These are phyloP conservation scores for Daboia siamensis DNA, from an alignment of 2,113 vertebrate species.

Conservation along the genomic window DNA sequence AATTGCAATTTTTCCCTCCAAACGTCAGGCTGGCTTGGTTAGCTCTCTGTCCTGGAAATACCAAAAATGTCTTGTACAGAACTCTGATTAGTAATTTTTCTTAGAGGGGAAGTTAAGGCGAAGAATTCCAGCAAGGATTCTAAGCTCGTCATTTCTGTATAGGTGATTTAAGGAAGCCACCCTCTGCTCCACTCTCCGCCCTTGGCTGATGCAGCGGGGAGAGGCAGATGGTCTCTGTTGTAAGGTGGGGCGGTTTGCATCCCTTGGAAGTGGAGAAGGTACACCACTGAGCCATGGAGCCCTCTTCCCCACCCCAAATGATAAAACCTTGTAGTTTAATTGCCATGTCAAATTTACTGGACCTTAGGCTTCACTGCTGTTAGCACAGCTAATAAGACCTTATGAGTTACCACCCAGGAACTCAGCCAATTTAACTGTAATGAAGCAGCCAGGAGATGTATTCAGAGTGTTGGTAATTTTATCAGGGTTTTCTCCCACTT, in stretches of 20 bases:
- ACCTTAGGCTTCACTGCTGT: neutral
- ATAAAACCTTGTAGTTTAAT: constrained; percentile 1
- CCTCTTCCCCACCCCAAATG: neutral
- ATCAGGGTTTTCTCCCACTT: neutral
- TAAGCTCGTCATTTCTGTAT: no score
- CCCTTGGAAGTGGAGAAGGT: neutral
- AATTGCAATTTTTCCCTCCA: no score
- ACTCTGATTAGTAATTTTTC: no score
- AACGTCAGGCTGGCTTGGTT: no score
- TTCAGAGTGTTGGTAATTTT: constrained; percentile 11
- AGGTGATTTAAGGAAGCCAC: no score
- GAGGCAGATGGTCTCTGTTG: neutral
- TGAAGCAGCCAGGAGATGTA: constrained; percentile 15
- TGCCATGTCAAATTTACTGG: constrained; percentile 18
- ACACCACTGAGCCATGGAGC: neutral
- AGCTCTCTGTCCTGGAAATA: no score
- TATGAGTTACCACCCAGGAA: constrained; percentile 24
- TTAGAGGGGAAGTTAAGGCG: no score
- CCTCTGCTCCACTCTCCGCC: neutral
- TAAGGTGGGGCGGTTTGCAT: neutral
- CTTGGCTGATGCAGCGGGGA: neutral
- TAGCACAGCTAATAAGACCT: constrained; percentile 22
- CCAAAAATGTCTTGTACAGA: no score
- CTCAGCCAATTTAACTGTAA: constrained; percentile 24
- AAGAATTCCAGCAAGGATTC: no score